Percentiles rank a stretch among this genome's conserved stretches.
Conservation (phyloP, 2,113 vertebrate genomes). For the Microtus pennsylvanicus region DNA sequence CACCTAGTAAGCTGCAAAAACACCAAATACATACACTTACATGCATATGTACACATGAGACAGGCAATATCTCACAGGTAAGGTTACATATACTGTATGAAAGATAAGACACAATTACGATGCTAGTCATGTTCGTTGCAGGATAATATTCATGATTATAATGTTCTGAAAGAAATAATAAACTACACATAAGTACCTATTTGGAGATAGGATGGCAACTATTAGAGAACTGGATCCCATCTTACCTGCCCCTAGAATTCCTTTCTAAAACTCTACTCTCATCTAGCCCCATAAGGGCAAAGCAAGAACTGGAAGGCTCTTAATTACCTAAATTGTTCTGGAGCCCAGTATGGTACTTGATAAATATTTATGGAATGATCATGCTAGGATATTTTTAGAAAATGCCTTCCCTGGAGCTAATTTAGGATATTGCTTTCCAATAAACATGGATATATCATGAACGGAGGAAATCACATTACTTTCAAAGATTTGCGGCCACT, state of each 20-base stretch:
- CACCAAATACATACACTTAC: background rate
- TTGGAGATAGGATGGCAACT: background rate
- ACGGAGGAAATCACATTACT: background rate
- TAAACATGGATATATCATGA: background rate
- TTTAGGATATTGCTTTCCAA: slow-evolving; percentile 37
- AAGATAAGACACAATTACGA: background rate
- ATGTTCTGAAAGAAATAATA: slow-evolving; percentile 26
- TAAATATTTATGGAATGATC: slow-evolving; percentile 51
- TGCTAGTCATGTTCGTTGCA: slow-evolving; percentile 27
- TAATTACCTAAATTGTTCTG: background rate
- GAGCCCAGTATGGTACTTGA: background rate
- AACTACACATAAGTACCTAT: slow-evolving; percentile 20
- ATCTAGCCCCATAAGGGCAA: background rate
- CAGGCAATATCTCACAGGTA: background rate
- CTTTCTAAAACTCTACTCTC: background rate
- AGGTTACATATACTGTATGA: slow-evolving; percentile 13
- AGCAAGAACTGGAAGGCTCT: background rate
- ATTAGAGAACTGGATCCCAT: background rate
- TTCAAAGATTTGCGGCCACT: slow-evolving; percentile 15
- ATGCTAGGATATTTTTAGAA: slow-evolving; percentile 34
- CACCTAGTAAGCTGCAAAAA: background rate
- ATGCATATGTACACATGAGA: background rate
- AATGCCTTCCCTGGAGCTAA: slow-evolving; percentile 27
- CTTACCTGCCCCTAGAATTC: background rate
- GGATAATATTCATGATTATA: background rate